Evolutionary conservation across 2,888 invertebrate species (phyloP).

Genomic region (Anorthoa munda): DNA sequence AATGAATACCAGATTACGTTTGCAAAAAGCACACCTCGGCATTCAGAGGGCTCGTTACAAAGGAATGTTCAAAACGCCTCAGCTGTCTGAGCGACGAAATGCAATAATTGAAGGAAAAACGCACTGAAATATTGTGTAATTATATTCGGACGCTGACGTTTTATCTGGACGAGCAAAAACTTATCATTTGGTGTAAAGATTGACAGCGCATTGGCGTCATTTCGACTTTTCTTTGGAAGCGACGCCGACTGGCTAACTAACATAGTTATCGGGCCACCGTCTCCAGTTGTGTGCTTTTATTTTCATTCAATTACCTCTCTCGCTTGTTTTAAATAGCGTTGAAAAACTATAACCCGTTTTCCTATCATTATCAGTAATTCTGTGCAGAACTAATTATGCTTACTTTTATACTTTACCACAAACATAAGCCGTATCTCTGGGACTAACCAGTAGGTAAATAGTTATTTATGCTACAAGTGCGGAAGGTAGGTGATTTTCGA

Average conservation of each 20-base stretch:
- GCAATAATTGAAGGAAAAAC: conserved; percentile 88
- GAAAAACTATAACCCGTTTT: conserved; percentile 17
- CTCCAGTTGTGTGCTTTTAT: conserved; percentile 49
- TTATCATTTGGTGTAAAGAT: conserved; percentile 75
- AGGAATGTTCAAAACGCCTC: conserved; percentile 82
- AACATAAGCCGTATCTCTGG: neutral
- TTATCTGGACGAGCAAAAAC: conserved; percentile 76
- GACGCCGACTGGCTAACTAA: conserved; percentile 54
- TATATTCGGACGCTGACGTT: conserved; percentile 81
- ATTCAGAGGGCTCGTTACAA: conserved; percentile 77
- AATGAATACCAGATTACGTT: conserved; percentile 12
- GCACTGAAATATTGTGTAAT: conserved; percentile 85
- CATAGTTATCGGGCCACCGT: conserved; percentile 55
- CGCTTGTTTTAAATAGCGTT: conserved; percentile 18
- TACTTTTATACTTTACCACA: conserved; percentile 3
- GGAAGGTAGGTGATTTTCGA: no score
- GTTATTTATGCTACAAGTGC: no score
- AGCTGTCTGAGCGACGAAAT: conserved; percentile 78
- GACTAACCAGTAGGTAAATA: neutral
- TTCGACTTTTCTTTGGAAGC: conserved; percentile 59
- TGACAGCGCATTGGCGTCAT: conserved; percentile 72
- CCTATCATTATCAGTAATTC: neutral
- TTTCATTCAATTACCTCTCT: conserved; percentile 41
- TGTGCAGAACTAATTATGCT: neutral
- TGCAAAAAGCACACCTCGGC: conserved; percentile 59